phyloP scores from a whole-genome alignment of 1,140 invertebrate genomes.

The Diabrotica undecimpunctata region DNA sequence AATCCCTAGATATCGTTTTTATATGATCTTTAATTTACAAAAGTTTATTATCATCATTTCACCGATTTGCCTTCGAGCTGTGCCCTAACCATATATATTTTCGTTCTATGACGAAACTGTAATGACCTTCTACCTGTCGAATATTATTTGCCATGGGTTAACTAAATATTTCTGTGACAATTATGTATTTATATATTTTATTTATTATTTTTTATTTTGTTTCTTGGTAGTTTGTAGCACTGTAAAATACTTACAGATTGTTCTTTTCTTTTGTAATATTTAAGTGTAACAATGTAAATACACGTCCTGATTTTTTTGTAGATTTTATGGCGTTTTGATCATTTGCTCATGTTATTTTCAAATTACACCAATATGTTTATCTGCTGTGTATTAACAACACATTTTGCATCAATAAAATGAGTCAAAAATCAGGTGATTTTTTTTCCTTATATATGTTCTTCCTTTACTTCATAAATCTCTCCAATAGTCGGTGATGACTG shows the following conservation, averaged over 20 bases:
- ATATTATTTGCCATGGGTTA: neutral
- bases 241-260: slow-evolving; percentile 23
- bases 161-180: slow-evolving; percentile 3
- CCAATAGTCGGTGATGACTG: too few relatives aligned
- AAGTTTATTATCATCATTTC: slow-evolving; percentile 14
- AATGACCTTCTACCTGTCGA: too few relatives aligned
- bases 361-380: slow-evolving; percentile 31
- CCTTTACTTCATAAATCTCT: too few relatives aligned
- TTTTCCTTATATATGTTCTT: neutral
- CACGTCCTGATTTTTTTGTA: slow-evolving; percentile 21
- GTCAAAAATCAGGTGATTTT: neutral
- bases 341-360: slow-evolving; percentile 35
- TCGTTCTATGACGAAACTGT: too few relatives aligned
- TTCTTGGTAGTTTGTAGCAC: slow-evolving; percentile 31
- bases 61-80: slow-evolving; percentile 14
- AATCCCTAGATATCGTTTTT: too few relatives aligned
- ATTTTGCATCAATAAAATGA: slow-evolving; percentile 39
- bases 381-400: slow-evolving; percentile 33
- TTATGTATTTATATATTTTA: slow-evolving; percentile 24
- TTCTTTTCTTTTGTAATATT: slow-evolving; percentile 25
- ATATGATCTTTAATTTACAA: slow-evolving; percentile 13
- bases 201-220: slow-evolving; percentile 36
- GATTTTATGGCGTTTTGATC: slow-evolving; percentile 26
- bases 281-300: slow-evolving; percentile 33
- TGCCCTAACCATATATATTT: too few relatives aligned